phyloP scores from a whole-genome alignment of 2,113 vertebrate genomes.

The Melanerpes aurifrons region DNA sequence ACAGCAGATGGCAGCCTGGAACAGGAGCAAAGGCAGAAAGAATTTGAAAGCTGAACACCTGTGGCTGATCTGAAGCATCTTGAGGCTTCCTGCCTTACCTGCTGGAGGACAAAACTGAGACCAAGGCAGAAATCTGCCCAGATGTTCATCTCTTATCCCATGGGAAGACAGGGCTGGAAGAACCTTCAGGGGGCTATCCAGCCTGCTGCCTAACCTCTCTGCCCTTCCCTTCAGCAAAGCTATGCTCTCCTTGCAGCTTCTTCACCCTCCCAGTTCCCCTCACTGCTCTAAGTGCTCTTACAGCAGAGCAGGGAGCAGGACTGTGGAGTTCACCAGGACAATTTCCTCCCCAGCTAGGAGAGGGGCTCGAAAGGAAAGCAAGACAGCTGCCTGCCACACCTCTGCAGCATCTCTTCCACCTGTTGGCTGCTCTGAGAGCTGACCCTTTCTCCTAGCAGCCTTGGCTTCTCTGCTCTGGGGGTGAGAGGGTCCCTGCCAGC shows the following conservation, averaged over 20 bases:
- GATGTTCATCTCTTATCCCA: not conserved
- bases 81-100: not conserved
- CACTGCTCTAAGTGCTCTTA: not conserved
- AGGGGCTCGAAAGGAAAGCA: not conserved
- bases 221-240: not conserved
- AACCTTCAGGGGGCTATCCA: not conserved
- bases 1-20: not conserved
- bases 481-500: constrained; percentile 19
- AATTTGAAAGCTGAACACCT: not conserved
- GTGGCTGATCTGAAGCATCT: not conserved
- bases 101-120: not conserved
- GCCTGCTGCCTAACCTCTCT: not conserved
- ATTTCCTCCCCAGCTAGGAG: not conserved
- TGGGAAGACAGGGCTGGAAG: not conserved
- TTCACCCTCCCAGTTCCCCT: not conserved
- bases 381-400: not conserved
- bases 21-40: not conserved
- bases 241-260: not conserved
- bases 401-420: not conserved
- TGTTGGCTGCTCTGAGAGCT: constrained; percentile 27
- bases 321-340: not conserved
- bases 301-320: not conserved
- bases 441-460: constrained; percentile 50
- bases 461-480: constrained; percentile 54
- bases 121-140: not conserved